Evolutionary conservation across 2,888 invertebrate genomes (phyloP), one percentile per base, ranked within the genome.

Genomic region (Drosophila kuntzei): DNA sequence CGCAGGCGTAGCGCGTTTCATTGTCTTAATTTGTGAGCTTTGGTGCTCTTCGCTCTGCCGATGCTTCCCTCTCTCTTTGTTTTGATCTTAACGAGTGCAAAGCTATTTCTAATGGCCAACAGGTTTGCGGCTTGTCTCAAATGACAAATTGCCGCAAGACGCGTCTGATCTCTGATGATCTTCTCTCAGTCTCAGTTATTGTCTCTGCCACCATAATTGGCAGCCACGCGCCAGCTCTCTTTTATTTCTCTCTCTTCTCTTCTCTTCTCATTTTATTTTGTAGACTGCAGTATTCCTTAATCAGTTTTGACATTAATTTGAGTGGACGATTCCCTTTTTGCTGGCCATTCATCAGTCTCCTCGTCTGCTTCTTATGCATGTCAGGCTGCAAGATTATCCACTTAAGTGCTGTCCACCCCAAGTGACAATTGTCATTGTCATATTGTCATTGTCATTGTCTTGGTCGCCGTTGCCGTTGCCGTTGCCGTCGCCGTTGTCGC

Each of bases 241-340:
- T 53, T 18, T 41, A 46, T 34, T 47, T 36, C n/a, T 49, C 32
- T 47, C 55, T 34, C 37, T 44, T n/a, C 55, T 37, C 49, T 16
- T 41, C 49, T 46, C n/a, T 43, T 54, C 20, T 41, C 27, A 16
- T 58, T 43, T 53, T 53, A 3, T 18, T 29, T 46, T 3, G 59
- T 71, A 71, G 74, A 60, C 51, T 66, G 71, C 67, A 61, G 49
- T 47, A 46, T 50, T 61, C 46, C 86, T 87, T 89, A 89, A 89
- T 89, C 86, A 90, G 83, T 76, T 89, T 89, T 90, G 89, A 90
- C 89, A 89, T 89, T 89, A 83, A 90, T 89, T 89, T 90, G 86
- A 81, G 73, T 76, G 73, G 70, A 66, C 84, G 87, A 86, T 83
- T 77, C 87, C 67, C 77, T 77, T 71, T 71, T 72, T 65, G 81